Base-by-base conservation (phyloP, 2,888 invertebrate species). In the Parthenolecanium corni region DNA sequence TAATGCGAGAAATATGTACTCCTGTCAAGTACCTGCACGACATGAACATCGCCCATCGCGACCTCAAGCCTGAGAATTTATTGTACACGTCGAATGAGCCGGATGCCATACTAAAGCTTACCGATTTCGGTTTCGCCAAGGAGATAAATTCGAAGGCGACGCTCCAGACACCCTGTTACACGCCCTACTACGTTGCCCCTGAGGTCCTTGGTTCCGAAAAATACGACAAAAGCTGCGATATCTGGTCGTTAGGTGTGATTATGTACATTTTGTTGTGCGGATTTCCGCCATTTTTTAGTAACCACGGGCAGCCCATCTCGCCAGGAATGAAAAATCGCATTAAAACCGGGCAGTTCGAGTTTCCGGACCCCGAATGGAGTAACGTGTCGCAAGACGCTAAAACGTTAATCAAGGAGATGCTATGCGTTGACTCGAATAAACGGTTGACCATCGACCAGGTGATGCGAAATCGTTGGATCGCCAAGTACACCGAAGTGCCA, bases 101-200 rank as follows among this genome's bases (percentile, higher is more conserved):
- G 16, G 79, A 80, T 71, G 94, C 89, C n/a, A 79, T 86, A 65
- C 80, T 98, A 66, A 98, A 98, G 75, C 76, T 98, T 70, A 98
- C 97, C 1, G 98, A 99, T 77, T 99, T 99, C 75, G 98, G 98
- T 9, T 98, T 99, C 77, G 97, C 98, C 14, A 98, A 98, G 74
- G 93, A 94, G 75, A 92, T 91, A 0, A 79, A 81, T 38, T 80
- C 83, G 18, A 90, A 93, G 70, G 89, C 92, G 0, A 62, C 67
- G 6, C 75, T 98, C 63, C 92, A 95, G 74, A 98, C 98, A 0
- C 97, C 98, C 0, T 98, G 98, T 73, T 98, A 97, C 71, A 98
- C 98, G 11, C 98, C 98, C 0, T 97, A 98, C 73, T 98, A 98
- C 77, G 97, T 96, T 70, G 82, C 84, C 57, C 83, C 84, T 18